Conservation (phyloP, 2,888 invertebrate genomes). For the Conomelus anceps region DNA sequence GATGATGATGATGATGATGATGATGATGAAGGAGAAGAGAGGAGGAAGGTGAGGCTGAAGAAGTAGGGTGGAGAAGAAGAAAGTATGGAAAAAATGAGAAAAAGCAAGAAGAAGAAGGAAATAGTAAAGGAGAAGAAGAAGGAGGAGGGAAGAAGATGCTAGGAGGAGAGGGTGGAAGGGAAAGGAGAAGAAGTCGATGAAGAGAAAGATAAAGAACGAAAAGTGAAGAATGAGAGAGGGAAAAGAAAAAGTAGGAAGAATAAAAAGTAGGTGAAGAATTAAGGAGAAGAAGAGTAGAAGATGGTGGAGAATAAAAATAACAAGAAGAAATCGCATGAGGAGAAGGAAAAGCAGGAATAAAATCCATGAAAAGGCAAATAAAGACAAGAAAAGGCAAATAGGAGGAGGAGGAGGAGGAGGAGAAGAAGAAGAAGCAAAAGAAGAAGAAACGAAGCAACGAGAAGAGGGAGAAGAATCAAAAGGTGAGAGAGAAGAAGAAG, state of each 20-base stretch:
- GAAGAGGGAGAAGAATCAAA: background rate
- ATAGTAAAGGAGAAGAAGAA: too few relatives aligned
- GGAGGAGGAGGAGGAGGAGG: background rate
- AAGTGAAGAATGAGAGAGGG: too few relatives aligned
- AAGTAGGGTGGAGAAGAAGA: background rate
- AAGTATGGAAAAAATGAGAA: background rate
- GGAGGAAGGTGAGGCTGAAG: too few relatives aligned
- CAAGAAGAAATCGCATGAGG: background rate
- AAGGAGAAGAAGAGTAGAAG: background rate
- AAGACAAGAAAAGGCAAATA: too few relatives aligned
- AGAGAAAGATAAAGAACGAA: too few relatives aligned
- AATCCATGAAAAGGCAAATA: too few relatives aligned
- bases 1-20: too few relatives aligned
- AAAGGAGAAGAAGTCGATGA: too few relatives aligned
- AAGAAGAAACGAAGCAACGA: background rate
- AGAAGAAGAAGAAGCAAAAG: background rate
- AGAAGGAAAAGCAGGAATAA: background rate
- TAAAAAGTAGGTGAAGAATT: background rate
- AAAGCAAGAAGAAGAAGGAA: too few relatives aligned
- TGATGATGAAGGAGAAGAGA: background rate
- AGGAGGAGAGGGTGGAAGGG: too few relatives aligned
- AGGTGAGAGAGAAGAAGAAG: background rate
- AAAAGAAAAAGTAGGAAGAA: too few relatives aligned
- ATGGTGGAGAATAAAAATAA: background rate
- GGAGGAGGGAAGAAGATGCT: too few relatives aligned